Evolutionary conservation across 2,888 invertebrate species (phyloP), one percentile per base, ranked within the genome.

Genomic region (Nomada goodeniana): DNA sequence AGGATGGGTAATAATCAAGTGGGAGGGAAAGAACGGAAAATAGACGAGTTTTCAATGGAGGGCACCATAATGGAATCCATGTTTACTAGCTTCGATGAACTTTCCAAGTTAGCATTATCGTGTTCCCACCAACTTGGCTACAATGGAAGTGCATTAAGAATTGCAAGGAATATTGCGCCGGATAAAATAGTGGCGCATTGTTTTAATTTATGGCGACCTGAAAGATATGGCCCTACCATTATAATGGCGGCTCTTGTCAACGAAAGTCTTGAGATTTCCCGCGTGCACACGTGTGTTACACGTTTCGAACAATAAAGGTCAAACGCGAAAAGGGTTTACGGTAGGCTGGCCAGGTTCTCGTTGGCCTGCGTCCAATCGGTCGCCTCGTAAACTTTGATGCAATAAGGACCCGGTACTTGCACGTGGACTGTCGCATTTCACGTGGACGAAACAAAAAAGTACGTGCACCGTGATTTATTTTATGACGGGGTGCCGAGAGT

Each of bases 221-320:
- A 50, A 50, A 75, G 82, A 82, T 80, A 83, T 77, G 65, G 61
- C 65, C 72, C 57, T 61, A 23, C 75, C 52, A 60, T 29, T 20
- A 11, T 74, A 65, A 77, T 72, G 65, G 75, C 26, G 71, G 59
- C 72, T 74, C 77, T 85, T 85, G 84, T 87, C 80, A 84, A 55
- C 57, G 76, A 4, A 15, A 47, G 63, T n/a, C 26, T 13, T 71
- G 68, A 57, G 75, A 80, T 80, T 81, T 81, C 76, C 79, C 76
- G 86, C 77, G 81, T 74, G 82, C 86, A 83, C 88, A 86, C 82
- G 81, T 88, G 88, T 69, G 80, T 82, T 77, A 77, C 88, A 83
- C 69, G 82, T 82, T 86, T 65, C 74, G 67, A 85, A 85, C 85
- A 84, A 86, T 83, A 86, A 86, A 84, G 86, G 80, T 81, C 79